Percentiles rank a stretch among this genome's conserved stretches.
Evolutionary conservation across 2,113 vertebrate genomes (phyloP).

Genomic region (Atrichornis clamosus): DNA sequence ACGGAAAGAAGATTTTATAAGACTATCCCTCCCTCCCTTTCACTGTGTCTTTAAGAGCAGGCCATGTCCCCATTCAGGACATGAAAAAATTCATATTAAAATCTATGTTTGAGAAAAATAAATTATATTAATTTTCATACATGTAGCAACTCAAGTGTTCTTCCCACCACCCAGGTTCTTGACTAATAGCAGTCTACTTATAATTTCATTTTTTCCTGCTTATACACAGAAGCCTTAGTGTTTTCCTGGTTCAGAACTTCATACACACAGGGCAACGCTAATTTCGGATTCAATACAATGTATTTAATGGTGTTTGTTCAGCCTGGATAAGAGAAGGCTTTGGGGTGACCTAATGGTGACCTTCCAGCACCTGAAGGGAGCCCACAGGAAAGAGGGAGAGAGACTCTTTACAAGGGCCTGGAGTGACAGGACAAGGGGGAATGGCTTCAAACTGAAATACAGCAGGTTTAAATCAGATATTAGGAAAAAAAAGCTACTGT

Average conservation of each 20-base stretch:
- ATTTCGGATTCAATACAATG: not conserved
- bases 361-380: not conserved
- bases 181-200: not conserved
- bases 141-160: not conserved
- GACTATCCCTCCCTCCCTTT: not conserved
- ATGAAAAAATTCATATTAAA: not conserved
- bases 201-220: not conserved
- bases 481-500: no score
- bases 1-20: not conserved
- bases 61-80: not conserved
- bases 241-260: not conserved
- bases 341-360: not conserved
- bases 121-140: not conserved
- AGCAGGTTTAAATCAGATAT: no score
- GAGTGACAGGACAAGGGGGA: no score
- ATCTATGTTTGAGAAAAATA: accelerated
- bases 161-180: not conserved
- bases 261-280: not conserved
- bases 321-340: not conserved
- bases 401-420: no score
- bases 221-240: not conserved
- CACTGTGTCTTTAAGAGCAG: not conserved
- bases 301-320: not conserved
- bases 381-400: no score
- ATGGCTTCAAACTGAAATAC: no score